These are phyloP conservation scores for Acholoe squamosa DNA, from an alignment of 2,888 invertebrate species.

Conservation along the genomic window DNA sequence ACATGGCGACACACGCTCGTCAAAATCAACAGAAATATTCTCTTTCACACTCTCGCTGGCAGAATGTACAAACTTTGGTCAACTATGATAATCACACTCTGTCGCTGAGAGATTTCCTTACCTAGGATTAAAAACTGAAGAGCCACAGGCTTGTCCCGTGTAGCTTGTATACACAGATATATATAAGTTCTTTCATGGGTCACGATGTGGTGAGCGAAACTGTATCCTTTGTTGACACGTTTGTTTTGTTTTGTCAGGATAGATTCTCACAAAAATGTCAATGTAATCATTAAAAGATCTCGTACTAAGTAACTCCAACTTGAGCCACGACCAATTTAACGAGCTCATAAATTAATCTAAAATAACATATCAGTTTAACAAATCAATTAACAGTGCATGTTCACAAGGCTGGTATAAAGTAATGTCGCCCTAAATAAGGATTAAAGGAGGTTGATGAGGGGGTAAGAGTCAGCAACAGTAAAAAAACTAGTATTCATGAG, in stretches of 20 bases:
- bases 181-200: not conserved
- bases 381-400: slow-evolving; percentile 47
- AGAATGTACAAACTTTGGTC: slow-evolving; percentile 19
- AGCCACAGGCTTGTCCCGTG: not conserved
- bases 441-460: not conserved
- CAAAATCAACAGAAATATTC: slow-evolving; percentile 4
- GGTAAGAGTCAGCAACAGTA: no score
- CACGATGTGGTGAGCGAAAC: not conserved
- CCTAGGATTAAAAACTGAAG: slow-evolving; percentile 28
- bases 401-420: not conserved
- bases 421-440: not conserved
- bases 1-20: slow-evolving; percentile 24
- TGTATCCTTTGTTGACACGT: slow-evolving; percentile 28
- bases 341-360: not conserved
- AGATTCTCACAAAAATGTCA: slow-evolving; percentile 42
- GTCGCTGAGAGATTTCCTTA: slow-evolving; percentile 29
- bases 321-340: slow-evolving; percentile 43
- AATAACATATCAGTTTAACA: not conserved
- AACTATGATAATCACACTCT: slow-evolving; percentile 28
- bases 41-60: slow-evolving; percentile 30
- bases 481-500: no score
- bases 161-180: not conserved
- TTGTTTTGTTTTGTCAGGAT: not conserved
- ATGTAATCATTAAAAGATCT: slow-evolving; percentile 13
- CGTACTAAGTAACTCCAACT: not conserved